Evolutionary conservation across 2,888 invertebrate species (phyloP), one percentile per base, ranked within the genome.

Genomic region (Andrena praecox): DNA sequence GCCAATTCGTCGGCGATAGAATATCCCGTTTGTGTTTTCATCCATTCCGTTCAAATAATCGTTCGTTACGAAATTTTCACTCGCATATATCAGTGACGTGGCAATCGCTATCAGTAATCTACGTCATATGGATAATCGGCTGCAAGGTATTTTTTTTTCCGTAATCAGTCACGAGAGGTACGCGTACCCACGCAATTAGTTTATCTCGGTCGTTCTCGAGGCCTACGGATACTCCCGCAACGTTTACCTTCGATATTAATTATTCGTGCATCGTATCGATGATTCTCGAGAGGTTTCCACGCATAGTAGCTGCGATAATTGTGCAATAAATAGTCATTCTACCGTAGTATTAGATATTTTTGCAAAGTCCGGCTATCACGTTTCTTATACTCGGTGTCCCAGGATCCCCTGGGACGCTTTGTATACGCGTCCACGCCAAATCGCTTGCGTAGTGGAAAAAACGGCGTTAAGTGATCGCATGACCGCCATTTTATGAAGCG

Each of bases 401-500:
- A 42, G 42, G 42, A 42, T 42, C 42, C 42, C 42, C 12, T 42
- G 42, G 42, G 42, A 16, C 42, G 42, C n/a, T 69, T 66, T 29
- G 54, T 62, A 48, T 42, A 31, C 27, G 67, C 29, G 12, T 71
- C 31, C 20, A 68, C 59, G 33, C 5, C 42, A 29, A 69, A 64
- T 56, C 24, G 6, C 29, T 75, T 60, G 42, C 66, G 68, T 35
- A 66, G 29, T 42, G 33, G 52, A 24, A 75, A 71, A 69, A 56
- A 72, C 62, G 74, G 66, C 66, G 62, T 54, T 67, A 66, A 70
- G 59, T 63, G 59, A 74, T 81, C 66, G 20, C 63, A 63, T 67
- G 82, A 82, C 84, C 84, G 84, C 84, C 84, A 84, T 84, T 82
- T 84, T 82, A 78, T 84, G 76, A 74, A 56, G 71, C 74, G 59